phyloP scores from a whole-genome alignment of 2,888 invertebrate species.

The Cantharis flavilabris region DNA sequence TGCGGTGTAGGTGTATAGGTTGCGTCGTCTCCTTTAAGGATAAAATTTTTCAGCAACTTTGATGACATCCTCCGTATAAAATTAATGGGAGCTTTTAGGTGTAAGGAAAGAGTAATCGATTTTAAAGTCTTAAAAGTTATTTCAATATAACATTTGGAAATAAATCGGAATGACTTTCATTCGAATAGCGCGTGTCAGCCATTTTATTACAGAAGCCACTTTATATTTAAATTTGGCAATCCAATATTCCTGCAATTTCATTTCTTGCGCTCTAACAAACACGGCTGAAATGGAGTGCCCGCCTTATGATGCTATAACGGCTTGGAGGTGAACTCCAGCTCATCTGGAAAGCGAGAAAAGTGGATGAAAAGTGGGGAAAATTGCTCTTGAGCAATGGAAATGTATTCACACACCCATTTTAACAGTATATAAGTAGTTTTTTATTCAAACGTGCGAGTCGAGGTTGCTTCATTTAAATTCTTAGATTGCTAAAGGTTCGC shows the following conservation, averaged over 20 bases:
- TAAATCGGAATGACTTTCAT: constrained; percentile 26
- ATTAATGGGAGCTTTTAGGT: not conserved
- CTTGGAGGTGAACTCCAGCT: constrained; percentile 33
- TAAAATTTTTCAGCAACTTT: constrained; percentile 11
- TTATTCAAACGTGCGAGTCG: constrained; percentile 46
- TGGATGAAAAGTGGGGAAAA: constrained; percentile 47
- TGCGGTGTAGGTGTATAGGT: not conserved
- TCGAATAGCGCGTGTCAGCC: constrained; percentile 32
- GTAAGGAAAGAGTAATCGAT: not conserved
- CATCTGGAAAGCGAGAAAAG: constrained; percentile 39
- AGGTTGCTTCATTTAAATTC: constrained; percentile 47
- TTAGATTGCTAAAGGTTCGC: constrained; percentile 39
- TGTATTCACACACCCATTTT: constrained; percentile 48
- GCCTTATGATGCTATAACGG: constrained; percentile 44
- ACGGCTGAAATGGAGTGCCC: constrained; percentile 38
- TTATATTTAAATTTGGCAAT: constrained; percentile 57
- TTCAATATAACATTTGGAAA: constrained; percentile 19
- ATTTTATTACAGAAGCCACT: constrained; percentile 50
- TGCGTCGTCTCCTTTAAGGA: not conserved
- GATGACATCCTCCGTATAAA: not conserved
- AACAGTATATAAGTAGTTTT: constrained; percentile 49
- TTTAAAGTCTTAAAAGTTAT: constrained; percentile 7
- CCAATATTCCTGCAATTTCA: constrained; percentile 57
- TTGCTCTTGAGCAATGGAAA: constrained; percentile 46
- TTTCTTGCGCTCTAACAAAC: constrained; percentile 42